These are phyloP conservation scores for Anseranas semipalmata DNA, from an alignment of 2,113 vertebrate genomes.

Conservation along the genomic window DNA sequence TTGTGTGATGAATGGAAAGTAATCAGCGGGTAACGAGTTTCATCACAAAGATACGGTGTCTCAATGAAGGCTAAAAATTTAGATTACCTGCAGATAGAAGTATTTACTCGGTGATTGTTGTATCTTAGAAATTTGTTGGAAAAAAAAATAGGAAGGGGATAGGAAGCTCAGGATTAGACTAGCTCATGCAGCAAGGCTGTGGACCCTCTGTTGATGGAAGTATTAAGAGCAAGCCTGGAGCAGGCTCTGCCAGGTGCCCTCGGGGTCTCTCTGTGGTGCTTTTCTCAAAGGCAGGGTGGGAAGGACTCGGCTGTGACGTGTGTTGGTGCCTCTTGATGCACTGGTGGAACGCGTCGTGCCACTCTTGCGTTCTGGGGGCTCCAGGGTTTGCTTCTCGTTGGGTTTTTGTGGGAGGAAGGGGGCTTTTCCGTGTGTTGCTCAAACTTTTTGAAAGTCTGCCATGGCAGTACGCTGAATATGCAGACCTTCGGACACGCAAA, in stretches of 20 bases:
- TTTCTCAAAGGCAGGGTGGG: too few relatives aligned
- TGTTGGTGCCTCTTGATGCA: too few relatives aligned
- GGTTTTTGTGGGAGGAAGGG: too few relatives aligned
- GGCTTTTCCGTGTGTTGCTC: neutral
- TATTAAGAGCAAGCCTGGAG: neutral
- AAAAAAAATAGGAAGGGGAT: neutral
- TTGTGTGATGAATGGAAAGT: neutral
- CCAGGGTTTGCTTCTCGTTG: too few relatives aligned
- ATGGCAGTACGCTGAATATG: neutral
- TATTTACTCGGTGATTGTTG: conserved; percentile 12
- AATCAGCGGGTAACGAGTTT: neutral
- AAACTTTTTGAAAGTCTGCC: neutral
- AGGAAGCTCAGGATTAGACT: neutral
- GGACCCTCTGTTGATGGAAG: neutral
- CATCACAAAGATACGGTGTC: neutral
- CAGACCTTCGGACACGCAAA: neutral
- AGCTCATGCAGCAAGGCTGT: neutral
- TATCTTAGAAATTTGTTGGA: neutral
- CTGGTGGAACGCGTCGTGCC: too few relatives aligned
- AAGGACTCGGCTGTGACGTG: too few relatives aligned
- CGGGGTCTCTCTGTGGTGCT: too few relatives aligned
- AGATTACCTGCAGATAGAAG: conserved; percentile 30
- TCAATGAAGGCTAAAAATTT: conserved; percentile 25
- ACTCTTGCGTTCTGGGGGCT: too few relatives aligned
- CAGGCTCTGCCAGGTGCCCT: too few relatives aligned